Base-by-base conservation (phyloP, 1,140 invertebrate species). In the Drosophila sulfurigaster region DNA sequence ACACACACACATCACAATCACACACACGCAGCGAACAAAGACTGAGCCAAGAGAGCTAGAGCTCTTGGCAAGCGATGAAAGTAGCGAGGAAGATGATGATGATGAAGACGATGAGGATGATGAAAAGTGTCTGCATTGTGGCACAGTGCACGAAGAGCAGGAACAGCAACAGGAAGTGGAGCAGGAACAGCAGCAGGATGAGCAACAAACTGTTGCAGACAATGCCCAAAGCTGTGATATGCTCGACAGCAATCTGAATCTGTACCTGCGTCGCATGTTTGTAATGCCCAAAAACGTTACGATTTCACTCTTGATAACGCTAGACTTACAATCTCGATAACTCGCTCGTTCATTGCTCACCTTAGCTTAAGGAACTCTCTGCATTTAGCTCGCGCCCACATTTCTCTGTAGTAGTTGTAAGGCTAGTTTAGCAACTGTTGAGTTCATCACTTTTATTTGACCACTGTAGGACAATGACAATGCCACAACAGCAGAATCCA, bases 211-310 rank as follows among this genome's bases (percentile, higher is more conserved):
- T 52, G 68, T 16, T 35, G 20, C 51, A 45, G 41, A 54, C n/a
- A 80, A 60, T 48, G 79, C 77, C 54, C 80, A 87, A 69, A 87
- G 41, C 51, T 88, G 80, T 91, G 88, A 91, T 85, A 91, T 91
- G 70, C 81, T 91, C 79, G 88, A 91, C 75, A 78, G 71, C 71
- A 91, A 91, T 54, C 64, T 91, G 68, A 91, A 91, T 49, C 67
- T 91, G 72, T 85, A 91, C 75, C 79, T 91, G 72, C 67, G 52
- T 35, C 81, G 89, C 57, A 86, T 91, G 64, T 91, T 91, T 72
- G 89, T 91, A 91, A 91, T 80, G 69, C 35, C 52, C 60, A 30
- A 59, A 25, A 65, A 72, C 62, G 51, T 58, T 32, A n/a, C 20
- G 20, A 25, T 25, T 25, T 25, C 20, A 51, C 16, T 11, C 4